A percentile compares a stretch with the other conserved stretches of the same genome.
Evolutionary conservation across 2,113 vertebrate species (phyloP).

Genomic region (Neoarius graeffei): DNA sequence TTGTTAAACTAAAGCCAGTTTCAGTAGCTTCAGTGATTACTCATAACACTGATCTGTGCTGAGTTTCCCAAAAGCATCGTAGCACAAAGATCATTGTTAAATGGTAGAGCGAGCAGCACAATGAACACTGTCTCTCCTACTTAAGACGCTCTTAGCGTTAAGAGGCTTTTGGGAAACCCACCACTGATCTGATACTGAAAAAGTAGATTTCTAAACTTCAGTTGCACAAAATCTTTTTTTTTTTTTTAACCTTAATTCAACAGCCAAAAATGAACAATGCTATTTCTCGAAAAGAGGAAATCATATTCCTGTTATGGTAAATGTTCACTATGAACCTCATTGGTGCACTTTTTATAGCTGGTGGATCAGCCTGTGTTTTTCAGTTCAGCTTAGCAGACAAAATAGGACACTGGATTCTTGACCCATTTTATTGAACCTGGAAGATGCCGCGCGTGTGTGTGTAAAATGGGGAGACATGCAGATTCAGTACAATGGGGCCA

Average conservation of each 20-base stretch:
- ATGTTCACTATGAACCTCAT: background rate
- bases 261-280: background rate
- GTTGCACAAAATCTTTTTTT: background rate
- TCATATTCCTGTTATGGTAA: background rate
- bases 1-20: no score
- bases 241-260: background rate
- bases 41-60: background rate
- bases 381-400: background rate
- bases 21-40: background rate
- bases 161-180: no score
- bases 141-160: no score
- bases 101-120: no score
- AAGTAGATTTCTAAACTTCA: background rate
- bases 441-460: background rate
- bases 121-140: no score
- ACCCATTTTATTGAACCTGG: background rate
- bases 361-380: background rate
- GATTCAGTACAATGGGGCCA: no score
- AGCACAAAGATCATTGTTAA: no score
- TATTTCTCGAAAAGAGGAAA: background rate
- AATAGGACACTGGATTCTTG: slow-evolving; percentile 1
- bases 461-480: background rate
- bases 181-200: background rate
- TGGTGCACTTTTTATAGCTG: background rate
- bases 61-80: background rate